Conservation (phyloP, 2,888 invertebrate species). For the Xanthorhoe spadicearia region DNA sequence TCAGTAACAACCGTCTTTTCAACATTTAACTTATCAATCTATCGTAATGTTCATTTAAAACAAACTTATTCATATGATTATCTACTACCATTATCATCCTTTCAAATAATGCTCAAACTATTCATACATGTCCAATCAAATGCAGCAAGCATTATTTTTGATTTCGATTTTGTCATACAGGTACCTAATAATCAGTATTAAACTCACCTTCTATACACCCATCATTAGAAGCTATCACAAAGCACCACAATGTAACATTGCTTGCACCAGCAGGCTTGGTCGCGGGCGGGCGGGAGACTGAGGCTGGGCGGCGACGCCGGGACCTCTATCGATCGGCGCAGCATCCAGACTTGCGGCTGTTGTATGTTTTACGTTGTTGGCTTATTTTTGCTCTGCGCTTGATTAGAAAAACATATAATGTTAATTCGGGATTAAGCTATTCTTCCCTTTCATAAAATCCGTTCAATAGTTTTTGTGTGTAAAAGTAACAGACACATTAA, state of each 20-base stretch:
- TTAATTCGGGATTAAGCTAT: no score
- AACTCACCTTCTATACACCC: conserved; percentile 2
- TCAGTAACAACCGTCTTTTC: no score
- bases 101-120: not conserved
- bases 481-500: no score
- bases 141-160: not conserved
- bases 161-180: no score
- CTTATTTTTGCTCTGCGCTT: no score
- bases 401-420: no score
- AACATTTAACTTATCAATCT: no score
- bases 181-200: not conserved
- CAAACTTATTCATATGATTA: no score
- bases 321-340: conserved; percentile 75
- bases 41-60: no score
- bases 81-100: not conserved
- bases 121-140: not conserved
- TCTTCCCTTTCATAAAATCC: no score
- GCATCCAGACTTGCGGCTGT: conserved; percentile 57
- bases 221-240: not conserved
- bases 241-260: not conserved
- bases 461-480: no score
- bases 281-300: conserved; percentile 54
- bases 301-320: conserved; percentile 52
- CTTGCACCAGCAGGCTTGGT: not conserved
- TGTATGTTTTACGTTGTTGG: conserved; percentile 51